Evolutionary conservation across 1,140 invertebrate genomes (phyloP).

Genomic region (Ganaspis sp.): DNA sequence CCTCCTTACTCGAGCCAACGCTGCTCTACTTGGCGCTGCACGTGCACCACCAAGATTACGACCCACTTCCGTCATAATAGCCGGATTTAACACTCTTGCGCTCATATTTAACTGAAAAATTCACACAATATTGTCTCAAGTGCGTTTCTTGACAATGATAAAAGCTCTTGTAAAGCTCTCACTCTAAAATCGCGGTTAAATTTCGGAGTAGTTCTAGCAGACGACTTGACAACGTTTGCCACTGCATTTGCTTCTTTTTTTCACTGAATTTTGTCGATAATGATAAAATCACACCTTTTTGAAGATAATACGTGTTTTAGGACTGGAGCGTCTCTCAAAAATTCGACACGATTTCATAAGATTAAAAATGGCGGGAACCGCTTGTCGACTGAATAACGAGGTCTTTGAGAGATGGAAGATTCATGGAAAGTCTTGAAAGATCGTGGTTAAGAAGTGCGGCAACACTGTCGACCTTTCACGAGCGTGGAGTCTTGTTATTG

Average conservation of each 20-base stretch:
- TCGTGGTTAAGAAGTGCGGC: constrained; percentile 30
- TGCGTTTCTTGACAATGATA: too few relatives aligned
- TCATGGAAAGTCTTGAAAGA: constrained; percentile 18
- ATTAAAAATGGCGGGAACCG: constrained; percentile 18
- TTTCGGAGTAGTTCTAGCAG: neutral
- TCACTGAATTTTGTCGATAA: neutral
- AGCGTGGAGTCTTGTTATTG: constrained; percentile 9
- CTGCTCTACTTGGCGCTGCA: constrained; percentile 65
- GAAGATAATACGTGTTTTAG: neutral
- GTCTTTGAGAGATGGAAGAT: constrained; percentile 27
- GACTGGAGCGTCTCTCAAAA: neutral
- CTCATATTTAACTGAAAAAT: constrained; percentile 69
- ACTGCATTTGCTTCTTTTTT: neutral
- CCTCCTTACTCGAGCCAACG: constrained; percentile 71
- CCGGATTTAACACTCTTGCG: constrained; percentile 75
- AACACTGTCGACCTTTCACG: constrained; percentile 39
- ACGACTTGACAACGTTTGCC: neutral
- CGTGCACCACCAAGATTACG: constrained; percentile 65
- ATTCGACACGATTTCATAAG: constrained; percentile 22
- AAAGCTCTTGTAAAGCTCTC: too few relatives aligned
- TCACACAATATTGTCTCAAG: constrained; percentile 38
- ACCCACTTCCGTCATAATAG: constrained; percentile 74
- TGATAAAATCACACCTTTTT: neutral
- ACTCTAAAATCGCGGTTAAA: too few relatives aligned
- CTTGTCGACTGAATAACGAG: constrained; percentile 17